Evolutionary conservation across 2,797 vertebrate genomes (phyloP).

Genomic region (Rhinogobio ventralis): DNA sequence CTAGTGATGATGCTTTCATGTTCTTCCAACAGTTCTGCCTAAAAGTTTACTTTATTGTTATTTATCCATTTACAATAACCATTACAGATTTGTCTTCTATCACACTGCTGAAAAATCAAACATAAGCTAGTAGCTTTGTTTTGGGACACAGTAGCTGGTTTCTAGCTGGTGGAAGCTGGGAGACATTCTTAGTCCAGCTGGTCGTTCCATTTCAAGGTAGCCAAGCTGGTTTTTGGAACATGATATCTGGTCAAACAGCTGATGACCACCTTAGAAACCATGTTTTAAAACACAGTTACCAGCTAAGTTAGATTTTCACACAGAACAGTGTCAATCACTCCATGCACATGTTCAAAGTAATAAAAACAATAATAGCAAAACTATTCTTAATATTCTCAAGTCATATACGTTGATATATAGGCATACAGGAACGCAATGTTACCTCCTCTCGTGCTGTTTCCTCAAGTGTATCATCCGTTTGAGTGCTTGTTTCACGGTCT

Average conservation of each 20-base stretch:
- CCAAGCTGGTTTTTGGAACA: not conserved
- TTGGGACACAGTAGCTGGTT: not conserved
- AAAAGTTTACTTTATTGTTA: not conserved
- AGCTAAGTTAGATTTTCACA: not conserved
- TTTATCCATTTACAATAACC: not conserved
- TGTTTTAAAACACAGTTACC: not conserved
- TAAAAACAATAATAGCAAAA: not conserved
- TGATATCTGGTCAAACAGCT: not conserved
- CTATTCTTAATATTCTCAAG: not conserved
- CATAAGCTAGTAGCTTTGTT: not conserved
- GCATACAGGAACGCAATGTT: not conserved
- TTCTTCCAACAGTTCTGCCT: not conserved
- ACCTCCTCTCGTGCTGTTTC: not conserved
- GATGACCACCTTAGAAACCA: not conserved
- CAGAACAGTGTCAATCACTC: not conserved
- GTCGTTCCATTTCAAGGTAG: not conserved
- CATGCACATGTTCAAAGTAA: not conserved
- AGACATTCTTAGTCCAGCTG: not conserved
- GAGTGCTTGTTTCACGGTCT: conserved; percentile 71
- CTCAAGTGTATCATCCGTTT: conserved; percentile 68
- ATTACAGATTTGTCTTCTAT: not conserved
- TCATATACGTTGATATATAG: not conserved
- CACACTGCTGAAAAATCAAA: not conserved
- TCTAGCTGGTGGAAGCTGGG: not conserved
- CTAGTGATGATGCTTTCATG: not conserved